Evolutionary conservation across 2,797 vertebrate species (phyloP).

Genomic region (Parotocinclus haroldoi): DNA sequence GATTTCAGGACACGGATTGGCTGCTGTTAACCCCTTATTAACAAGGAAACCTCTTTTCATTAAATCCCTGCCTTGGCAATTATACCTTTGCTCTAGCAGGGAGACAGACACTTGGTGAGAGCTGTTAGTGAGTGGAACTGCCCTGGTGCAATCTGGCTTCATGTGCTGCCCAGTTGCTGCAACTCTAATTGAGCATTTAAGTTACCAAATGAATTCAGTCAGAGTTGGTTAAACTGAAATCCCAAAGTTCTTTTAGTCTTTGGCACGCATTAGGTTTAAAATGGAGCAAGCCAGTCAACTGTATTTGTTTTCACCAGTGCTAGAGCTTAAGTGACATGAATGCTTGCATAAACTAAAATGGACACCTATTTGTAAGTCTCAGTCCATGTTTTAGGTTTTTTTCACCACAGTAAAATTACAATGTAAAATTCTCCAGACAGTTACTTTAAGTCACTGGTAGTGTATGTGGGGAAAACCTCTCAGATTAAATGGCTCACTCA

Average conservation of each 20-base stretch:
- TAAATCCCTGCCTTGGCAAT: conserved; percentile 38
- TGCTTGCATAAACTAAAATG: neutral
- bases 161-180: conserved; percentile 5
- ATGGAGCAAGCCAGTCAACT: too few species aligned
- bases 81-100: conserved; percentile 17
- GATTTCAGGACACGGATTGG: conserved; percentile 38
- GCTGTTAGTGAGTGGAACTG: conserved; percentile 8
- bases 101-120: conserved; percentile 1
- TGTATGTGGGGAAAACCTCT: conserved; percentile 24
- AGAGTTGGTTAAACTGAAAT: conserved; percentile 24
- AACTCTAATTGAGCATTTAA: conserved; percentile 32
- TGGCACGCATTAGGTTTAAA: neutral
- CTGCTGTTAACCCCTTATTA: conserved; percentile 43
- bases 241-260: neutral
- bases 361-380: neutral
- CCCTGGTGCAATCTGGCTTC: conserved; percentile 10
- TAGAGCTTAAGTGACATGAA: neutral
- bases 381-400: neutral
- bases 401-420: neutral
- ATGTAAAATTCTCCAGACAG: too few species aligned
- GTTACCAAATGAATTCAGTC: conserved; percentile 30
- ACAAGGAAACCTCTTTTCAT: conserved; percentile 40
- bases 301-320: neutral
- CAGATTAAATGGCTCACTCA: conserved; percentile 15
- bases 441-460: neutral